These are phyloP conservation scores for Amiota minor DNA, from an alignment of 2,888 invertebrate species.

Conservation along the genomic window DNA sequence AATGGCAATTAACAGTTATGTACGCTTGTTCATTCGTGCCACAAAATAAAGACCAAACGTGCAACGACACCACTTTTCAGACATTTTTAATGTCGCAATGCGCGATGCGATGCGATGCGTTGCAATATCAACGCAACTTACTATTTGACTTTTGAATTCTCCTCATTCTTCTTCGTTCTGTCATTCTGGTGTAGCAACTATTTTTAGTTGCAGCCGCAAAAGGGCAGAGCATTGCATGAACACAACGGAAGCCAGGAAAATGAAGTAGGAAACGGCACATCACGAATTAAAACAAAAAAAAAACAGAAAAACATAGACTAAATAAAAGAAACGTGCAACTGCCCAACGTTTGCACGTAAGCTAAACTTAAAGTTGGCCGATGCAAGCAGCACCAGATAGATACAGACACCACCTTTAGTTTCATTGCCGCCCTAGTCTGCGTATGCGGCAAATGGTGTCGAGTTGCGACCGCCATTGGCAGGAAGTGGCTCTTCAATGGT, in stretches of 20 bases:
- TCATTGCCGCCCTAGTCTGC: not conserved
- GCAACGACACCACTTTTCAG: constrained; percentile 45
- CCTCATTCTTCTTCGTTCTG: not conserved
- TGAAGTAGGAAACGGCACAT: not conserved
- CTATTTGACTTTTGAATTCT: constrained; percentile 34
- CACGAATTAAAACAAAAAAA: not conserved
- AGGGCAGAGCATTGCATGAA: constrained; percentile 26
- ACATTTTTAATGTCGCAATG: constrained; percentile 50
- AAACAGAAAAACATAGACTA: not conserved
- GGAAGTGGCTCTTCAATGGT: constrained; percentile 43
- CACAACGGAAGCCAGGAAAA: not conserved
- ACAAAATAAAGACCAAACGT: too few species aligned
- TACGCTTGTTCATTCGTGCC: constrained; percentile 43
- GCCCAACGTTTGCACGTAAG: not conserved
- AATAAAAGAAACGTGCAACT: not conserved
- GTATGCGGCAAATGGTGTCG: not conserved
- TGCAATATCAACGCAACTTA: constrained; percentile 51
- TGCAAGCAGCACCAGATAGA: not conserved
- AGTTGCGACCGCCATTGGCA: constrained; percentile 28
- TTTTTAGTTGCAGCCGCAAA: constrained; percentile 34
- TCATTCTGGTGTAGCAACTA: constrained; percentile 32
- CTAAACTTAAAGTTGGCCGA: not conserved
- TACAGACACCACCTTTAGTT: not conserved
- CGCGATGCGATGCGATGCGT: constrained; percentile 39
- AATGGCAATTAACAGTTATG: constrained; percentile 68